phyloP scores from a whole-genome alignment of 2,888 invertebrate species.

The Cephus spinipes region DNA sequence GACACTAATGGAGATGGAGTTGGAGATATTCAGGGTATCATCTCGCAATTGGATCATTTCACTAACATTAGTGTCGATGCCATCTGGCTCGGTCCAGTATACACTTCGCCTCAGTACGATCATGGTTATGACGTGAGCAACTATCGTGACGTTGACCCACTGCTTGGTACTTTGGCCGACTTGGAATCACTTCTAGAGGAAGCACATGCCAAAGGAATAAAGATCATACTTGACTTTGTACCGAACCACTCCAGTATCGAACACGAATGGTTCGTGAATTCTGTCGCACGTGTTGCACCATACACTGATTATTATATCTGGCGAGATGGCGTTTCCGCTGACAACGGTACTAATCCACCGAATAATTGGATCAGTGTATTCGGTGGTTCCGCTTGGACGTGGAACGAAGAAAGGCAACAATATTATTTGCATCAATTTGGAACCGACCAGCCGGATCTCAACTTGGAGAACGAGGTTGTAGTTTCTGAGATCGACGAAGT shows the following conservation, averaged over 20 bases:
- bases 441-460: conserved; percentile 75
- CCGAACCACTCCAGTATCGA: conserved; percentile 77
- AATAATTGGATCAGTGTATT: conserved; percentile 62
- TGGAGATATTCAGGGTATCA: conserved; percentile 67
- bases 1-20: conserved; percentile 75
- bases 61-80: conserved; percentile 75
- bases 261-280: conserved; percentile 82
- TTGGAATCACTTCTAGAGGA: too few relatives aligned
- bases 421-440: conserved; percentile 79
- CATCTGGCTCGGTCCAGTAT: conserved; percentile 81
- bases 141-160: conserved; percentile 74
- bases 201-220: background rate
- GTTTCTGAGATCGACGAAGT: conserved; percentile 67
- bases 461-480: conserved; percentile 73
- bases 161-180: conserved; percentile 70
- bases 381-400: conserved; percentile 78
- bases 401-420: conserved; percentile 72
- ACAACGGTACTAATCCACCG: conserved; percentile 6
- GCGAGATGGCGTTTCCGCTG: conserved; percentile 69
- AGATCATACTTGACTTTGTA: conserved; percentile 63
- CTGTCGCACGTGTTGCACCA: conserved; percentile 70
- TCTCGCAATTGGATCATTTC: conserved; percentile 73
- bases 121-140: conserved; percentile 83
- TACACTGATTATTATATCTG: conserved; percentile 82
- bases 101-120: conserved; percentile 80